Evolutionary conservation across 2,797 vertebrate species (phyloP).

Genomic region (Zenarchopterus dispar): DNA sequence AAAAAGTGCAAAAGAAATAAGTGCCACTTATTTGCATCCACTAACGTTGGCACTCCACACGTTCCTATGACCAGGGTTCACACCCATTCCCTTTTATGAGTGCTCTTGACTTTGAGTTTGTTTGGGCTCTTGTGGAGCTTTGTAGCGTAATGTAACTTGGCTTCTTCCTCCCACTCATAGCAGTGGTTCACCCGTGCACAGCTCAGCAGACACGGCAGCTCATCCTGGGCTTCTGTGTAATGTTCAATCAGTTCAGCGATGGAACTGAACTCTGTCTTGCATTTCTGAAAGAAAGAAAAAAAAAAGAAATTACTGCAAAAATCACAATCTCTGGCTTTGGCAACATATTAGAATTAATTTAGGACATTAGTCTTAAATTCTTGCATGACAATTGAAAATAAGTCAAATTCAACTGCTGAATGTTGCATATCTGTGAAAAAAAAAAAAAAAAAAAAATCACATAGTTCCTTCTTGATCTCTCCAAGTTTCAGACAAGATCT

Average conservation of each 20-base stretch:
- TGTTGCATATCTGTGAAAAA: too few relatives aligned
- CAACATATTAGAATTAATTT: too few relatives aligned
- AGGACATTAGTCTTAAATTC: too few relatives aligned
- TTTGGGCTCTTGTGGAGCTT: constrained; percentile 36
- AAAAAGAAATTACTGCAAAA: background rate
- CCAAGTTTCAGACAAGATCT: too few relatives aligned
- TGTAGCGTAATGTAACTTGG: constrained; percentile 23
- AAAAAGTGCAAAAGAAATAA: constrained; percentile 36
- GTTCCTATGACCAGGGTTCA: constrained; percentile 29
- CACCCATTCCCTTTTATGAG: constrained; percentile 43
- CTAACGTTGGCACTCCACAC: constrained; percentile 6
- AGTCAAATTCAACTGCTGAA: too few relatives aligned
- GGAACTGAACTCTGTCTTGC: constrained; percentile 83
- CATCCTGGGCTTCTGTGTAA: constrained; percentile 76
- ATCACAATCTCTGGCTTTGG: background rate
- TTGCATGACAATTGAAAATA: too few relatives aligned
- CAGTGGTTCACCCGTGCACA: constrained; percentile 88
- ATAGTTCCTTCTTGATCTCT: too few relatives aligned
- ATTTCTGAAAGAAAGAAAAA: constrained; percentile 79
- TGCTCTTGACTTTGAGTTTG: constrained; percentile 46
- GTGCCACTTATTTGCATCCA: constrained; percentile 14
- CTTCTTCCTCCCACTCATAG: constrained; percentile 89
- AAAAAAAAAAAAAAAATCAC: too few relatives aligned
- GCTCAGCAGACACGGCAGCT: constrained; percentile 85
- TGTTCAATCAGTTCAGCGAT: constrained; percentile 88